Evolutionary conservation across 2,797 vertebrate genomes (phyloP), one percentile per base, ranked within the genome.

Genomic region (Erithacus rubecula): DNA sequence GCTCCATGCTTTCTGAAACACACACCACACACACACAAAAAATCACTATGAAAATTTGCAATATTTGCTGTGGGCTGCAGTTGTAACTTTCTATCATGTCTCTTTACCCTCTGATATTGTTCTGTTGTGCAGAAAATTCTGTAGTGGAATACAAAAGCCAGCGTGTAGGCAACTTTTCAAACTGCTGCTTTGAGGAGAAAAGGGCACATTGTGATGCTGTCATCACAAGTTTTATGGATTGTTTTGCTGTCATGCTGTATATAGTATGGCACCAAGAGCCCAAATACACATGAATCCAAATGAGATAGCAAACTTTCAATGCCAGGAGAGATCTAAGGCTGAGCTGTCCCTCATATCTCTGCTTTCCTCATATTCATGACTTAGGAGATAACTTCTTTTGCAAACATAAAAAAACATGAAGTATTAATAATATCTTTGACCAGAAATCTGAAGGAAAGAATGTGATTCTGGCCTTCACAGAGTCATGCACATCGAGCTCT

Each of bases 41-140:
- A 63, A 52, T 72, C 78, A 76, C 55, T 82, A 63, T 44, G 43
- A 96, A 96, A 97, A 92, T 95, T 94, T 95, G n/a, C 93, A 95
- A 65, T 64, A 94, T 78, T 82, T 85, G 84, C 87, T 95, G 93
- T 63, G 89, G 90, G 95, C 55, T 93, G 59, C 84, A 59, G 30
- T 34, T 59, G 37, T 80, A 78, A 87, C 44, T 91, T 90, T 89
- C 87, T 88, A 14, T 58, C 30, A 44, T 53, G 13, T 74, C 34
- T 91, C 17, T 60, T 83, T 92, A 39, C 12, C 64, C 32, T 94
- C 80, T 94, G 36, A 93, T 78, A 83, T 49, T 10, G 49, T 77
- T 59, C 10, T 90, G 13, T 86, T 83, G 41, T 92, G 63, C 23
- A 90, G 67, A 85, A 94, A 92, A n/a, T 65, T 71, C 70, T 68